phyloP scores from a whole-genome alignment of 92 coral and sea anemone genomes.

The Blastomussa wellsi region DNA sequence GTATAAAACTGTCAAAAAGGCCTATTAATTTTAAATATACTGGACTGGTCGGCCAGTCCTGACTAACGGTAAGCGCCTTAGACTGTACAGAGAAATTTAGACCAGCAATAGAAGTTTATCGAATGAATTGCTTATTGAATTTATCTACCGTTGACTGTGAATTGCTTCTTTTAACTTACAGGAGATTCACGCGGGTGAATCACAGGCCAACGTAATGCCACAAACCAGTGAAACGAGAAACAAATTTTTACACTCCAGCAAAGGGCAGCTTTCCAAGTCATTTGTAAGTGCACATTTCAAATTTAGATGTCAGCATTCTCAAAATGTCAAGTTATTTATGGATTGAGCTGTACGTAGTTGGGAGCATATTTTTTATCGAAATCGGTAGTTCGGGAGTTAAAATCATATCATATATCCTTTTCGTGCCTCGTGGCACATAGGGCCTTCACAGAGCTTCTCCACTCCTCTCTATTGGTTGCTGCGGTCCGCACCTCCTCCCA shows the following conservation, averaged over 20 bases:
- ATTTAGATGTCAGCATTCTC: background rate
- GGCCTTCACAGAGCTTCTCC: no score
- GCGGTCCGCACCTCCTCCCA: no score
- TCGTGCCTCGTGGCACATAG: no score
- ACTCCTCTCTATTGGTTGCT: no score
- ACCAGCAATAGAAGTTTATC: no score
- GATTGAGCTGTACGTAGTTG: background rate
- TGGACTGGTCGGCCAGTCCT: no score
- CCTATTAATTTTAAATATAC: no score
- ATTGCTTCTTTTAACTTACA: background rate
- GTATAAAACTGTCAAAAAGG: no score
- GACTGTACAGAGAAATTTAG: no score
- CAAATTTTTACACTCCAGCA: constrained; percentile 80
- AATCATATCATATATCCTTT: no score
- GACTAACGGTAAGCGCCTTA: no score
- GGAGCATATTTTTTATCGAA: background rate
- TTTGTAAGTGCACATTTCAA: constrained; percentile 73
- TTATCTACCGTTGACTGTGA: background rate
- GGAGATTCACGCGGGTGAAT: constrained; percentile 14
- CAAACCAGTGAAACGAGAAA: background rate
- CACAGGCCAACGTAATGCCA: background rate
- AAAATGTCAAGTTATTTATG: background rate
- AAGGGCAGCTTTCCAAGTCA: constrained; percentile 87
- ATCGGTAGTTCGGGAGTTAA: background rate
- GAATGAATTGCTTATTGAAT: background rate